Evolutionary conservation across 2,113 vertebrate species (phyloP), one percentile per base, ranked within the genome.

Genomic region (Actenoides lindsayi): DNA sequence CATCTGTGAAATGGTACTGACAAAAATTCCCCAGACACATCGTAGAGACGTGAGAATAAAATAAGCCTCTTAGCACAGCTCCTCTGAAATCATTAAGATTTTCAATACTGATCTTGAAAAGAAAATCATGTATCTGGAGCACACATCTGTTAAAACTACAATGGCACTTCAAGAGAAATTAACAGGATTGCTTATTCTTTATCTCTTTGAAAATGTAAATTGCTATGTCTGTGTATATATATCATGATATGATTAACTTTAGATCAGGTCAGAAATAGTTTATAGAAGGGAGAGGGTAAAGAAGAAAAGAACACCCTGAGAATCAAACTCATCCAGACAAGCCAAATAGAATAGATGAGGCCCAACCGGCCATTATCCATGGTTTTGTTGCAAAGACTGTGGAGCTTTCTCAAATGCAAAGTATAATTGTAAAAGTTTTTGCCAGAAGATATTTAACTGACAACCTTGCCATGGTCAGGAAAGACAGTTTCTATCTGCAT

Each of bases 401-500:
- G 20, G 23, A 90, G 48, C 78, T 57, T 93, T 84, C 76, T 92
- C 62, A 95, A 89, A 75, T 24, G 28, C 23, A 69, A 87, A 93
- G 37, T 60, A 81, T 76, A 93, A 79, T 39, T 78, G 79, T 50
- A 84, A 91, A 95, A 93, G 17, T 37, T 94, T 93, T 70, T 93
- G 56, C 39, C 68, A 85, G 91, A 65, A 60, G 71, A 67, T 82
- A 73, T 33, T 16, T 74, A 88, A 91, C 59, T 70, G 91, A 46
- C 20, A 44, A 59, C 35, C 76, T 73, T 87, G 65, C 73, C 67
- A 44, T 80, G 53, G 39, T 82, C 31, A 31, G 24, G 74, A 92
- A 96, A 97, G 82, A 95, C 65, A 83, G 86, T 57, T 92, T 70
- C 59, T 85, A 75, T 96, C 93, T 96, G 71, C 85, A 68, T 53